These are phyloP conservation scores for Cloeon dipterum DNA, from an alignment of 2,888 invertebrate species.

Conservation along the genomic window DNA sequence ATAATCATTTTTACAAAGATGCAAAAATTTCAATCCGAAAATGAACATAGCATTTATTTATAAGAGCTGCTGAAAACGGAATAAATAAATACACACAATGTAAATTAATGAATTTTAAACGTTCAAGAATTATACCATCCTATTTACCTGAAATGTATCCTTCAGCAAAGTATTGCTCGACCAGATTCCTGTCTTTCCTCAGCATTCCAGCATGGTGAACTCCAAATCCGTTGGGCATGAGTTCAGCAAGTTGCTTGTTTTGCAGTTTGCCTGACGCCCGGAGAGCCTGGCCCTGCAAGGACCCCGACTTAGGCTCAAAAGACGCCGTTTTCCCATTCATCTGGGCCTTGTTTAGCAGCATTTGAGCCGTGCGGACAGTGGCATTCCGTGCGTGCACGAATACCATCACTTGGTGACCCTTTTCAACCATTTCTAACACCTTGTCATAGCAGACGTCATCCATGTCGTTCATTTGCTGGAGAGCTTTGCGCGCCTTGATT, in stretches of 20 bases:
- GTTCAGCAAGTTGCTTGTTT: conserved; percentile 59
- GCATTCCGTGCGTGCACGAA: conserved; percentile 97
- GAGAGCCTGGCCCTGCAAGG: conserved; percentile 38
- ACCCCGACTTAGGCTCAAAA: conserved; percentile 39
- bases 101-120: too few species aligned
- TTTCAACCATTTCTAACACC: conserved; percentile 58
- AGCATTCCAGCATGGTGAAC: conserved; percentile 95
- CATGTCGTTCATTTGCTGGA: conserved; percentile 50
- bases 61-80: too few species aligned
- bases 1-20: conserved; percentile 1
- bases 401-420: conserved; percentile 91
- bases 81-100: too few species aligned
- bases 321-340: conserved; percentile 43
- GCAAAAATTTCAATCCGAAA: neutral
- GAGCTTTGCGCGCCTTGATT: conserved; percentile 38
- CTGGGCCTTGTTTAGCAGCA: conserved; percentile 58
- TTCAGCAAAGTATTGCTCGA: conserved; percentile 74
- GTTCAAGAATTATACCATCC: too few species aligned
- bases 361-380: conserved; percentile 70
- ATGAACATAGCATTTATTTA: too few species aligned
- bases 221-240: conserved; percentile 71
- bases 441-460: conserved; percentile 86
- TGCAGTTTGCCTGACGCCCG: conserved; percentile 46
- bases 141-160: conserved; percentile 64
- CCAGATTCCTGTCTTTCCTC: conserved; percentile 59